Conservation (phyloP, 2,888 invertebrate genomes). For the Lepidocyrtoides sp. region DNA sequence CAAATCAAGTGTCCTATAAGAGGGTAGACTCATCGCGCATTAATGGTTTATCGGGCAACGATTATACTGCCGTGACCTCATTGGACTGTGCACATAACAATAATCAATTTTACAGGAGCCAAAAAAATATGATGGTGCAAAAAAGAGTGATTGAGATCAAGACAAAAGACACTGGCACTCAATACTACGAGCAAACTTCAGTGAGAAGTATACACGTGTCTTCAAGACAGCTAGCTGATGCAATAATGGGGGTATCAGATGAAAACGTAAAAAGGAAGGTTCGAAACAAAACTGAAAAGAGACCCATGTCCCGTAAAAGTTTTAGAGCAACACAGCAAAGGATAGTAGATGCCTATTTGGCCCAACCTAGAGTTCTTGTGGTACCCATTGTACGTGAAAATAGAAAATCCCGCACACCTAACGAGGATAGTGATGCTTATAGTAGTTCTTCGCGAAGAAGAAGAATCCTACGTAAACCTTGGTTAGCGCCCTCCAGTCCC, state of each 20-base stretch:
- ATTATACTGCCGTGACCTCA: slow-evolving; percentile 1
- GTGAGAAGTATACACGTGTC: background rate
- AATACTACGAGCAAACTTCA: slow-evolving; percentile 43
- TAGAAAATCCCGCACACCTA: background rate
- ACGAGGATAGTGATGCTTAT: background rate
- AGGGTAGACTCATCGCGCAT: background rate
- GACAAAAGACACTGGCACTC: slow-evolving; percentile 23
- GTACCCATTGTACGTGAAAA: slow-evolving; percentile 44
- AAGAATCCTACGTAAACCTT: slow-evolving; percentile 40
- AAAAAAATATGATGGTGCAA: background rate
- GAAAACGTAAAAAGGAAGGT: background rate
- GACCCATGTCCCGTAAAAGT: background rate
- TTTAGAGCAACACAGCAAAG: slow-evolving; percentile 37
- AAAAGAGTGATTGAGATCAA: slow-evolving; percentile 2
- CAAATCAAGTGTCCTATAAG: background rate
- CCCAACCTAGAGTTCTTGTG: slow-evolving; percentile 63
- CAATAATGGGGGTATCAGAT: background rate
- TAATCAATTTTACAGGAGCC: background rate
- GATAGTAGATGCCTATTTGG: slow-evolving; percentile 38
- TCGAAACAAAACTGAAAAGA: background rate
- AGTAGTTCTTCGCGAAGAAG: background rate
- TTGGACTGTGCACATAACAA: background rate
- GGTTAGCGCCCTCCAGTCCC: background rate
- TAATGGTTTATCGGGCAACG: background rate
- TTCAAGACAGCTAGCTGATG: background rate